phyloP scores from a whole-genome alignment of 2,888 invertebrate genomes.

The Synergus itoensis region DNA sequence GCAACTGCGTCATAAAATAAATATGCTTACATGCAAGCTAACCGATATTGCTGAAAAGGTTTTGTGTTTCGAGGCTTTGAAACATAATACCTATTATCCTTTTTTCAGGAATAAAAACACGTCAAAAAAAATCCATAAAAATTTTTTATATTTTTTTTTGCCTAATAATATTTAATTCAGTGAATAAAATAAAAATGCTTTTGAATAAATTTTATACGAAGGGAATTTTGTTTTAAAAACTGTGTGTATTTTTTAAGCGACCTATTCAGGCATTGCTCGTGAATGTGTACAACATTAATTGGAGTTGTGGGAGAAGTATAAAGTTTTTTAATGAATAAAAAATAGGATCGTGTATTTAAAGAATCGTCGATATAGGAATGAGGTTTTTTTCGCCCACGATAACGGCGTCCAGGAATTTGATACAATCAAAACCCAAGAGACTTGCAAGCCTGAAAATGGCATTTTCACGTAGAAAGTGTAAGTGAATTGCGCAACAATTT shows the following conservation, averaged over 20 bases:
- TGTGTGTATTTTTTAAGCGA: neutral
- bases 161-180: too few species aligned
- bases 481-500: slow-evolving; percentile 10
- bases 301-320: neutral
- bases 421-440: slow-evolving; percentile 26
- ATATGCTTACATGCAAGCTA: too few species aligned
- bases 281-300: neutral
- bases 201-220: too few species aligned
- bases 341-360: neutral
- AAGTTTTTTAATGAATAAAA: neutral
- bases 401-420: neutral
- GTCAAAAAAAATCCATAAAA: too few species aligned
- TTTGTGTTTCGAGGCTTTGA: too few species aligned
- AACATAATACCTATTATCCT: too few species aligned
- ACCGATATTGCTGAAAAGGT: too few species aligned
- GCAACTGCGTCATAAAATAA: too few species aligned
- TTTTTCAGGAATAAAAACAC: too few species aligned
- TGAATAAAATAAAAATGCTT: too few species aligned
- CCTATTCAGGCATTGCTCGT: neutral
- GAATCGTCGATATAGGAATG: neutral
- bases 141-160: too few species aligned
- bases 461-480: slow-evolving; percentile 13
- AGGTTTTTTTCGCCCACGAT: neutral
- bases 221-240: too few species aligned
- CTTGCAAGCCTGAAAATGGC: neutral